Evolutionary conservation across 2,797 vertebrate species (phyloP).

Genomic region (Labeo calbasu): DNA sequence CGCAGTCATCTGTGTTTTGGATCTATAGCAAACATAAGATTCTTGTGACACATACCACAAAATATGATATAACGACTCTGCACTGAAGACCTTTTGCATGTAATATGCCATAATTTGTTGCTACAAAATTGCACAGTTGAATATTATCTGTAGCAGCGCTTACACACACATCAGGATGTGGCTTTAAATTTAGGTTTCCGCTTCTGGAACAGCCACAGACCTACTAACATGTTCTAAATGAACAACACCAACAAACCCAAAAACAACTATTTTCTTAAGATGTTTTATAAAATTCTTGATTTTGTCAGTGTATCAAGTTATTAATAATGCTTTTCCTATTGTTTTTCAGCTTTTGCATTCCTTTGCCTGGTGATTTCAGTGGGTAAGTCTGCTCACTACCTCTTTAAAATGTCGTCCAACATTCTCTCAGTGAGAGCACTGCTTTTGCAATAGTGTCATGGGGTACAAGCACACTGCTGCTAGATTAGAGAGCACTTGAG

Average conservation of each 20-base stretch:
- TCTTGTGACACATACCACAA: background rate
- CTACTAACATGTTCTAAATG: background rate
- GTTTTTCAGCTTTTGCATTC: slow-evolving; percentile 40
- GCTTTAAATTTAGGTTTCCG: slow-evolving; percentile 15
- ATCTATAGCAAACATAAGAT: background rate
- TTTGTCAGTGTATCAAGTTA: background rate
- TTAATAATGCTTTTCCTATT: background rate
- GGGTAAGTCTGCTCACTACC: slow-evolving; percentile 36
- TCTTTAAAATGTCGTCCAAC: background rate
- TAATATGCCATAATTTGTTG: background rate
- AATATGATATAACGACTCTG: background rate
- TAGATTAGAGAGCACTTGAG: slow-evolving; percentile 4
- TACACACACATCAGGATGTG: slow-evolving; percentile 19
- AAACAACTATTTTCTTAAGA: background rate
- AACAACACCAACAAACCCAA: background rate
- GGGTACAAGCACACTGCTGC: background rate
- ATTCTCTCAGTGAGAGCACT: background rate
- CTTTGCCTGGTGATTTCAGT: slow-evolving; percentile 46
- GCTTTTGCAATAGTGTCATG: background rate
- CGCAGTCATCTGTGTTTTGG: background rate
- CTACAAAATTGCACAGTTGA: background rate
- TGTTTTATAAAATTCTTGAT: background rate
- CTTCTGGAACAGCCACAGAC: background rate
- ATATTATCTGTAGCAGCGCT: background rate
- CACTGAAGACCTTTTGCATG: background rate